Percentiles rank a stretch among this genome's conserved stretches.
Evolutionary conservation across 2,113 vertebrate species (phyloP).

Genomic region (Lipophrys pholis): DNA sequence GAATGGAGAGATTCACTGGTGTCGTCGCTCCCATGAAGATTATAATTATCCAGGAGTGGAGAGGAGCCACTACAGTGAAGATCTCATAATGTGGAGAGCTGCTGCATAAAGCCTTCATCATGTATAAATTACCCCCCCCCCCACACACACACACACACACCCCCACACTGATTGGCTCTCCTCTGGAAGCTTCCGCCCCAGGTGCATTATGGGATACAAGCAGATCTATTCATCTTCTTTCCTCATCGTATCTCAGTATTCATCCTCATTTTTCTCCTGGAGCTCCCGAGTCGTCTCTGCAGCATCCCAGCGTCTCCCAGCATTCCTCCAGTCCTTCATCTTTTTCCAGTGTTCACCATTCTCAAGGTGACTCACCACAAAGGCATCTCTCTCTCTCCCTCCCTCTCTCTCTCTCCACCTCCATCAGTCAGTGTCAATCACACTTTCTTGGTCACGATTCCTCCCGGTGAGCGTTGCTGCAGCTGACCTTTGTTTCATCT

Average conservation of each 20-base stretch:
- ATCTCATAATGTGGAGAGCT: not conserved
- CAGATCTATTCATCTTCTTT: slow-evolving; percentile 5
- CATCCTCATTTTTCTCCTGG: not conserved
- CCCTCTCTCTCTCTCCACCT: not conserved
- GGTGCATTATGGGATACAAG: slow-evolving; percentile 55
- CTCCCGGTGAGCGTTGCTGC: not conserved
- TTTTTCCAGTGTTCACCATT: slow-evolving; percentile 32
- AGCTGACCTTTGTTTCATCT: slow-evolving; percentile 45
- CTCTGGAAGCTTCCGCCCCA: slow-evolving; percentile 23
- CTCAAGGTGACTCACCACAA: slow-evolving; percentile 72
- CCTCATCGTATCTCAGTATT: not conserved
- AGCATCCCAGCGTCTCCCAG: too few relatives aligned
- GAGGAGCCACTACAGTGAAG: slow-evolving; percentile 5
- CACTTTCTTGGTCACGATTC: not conserved
- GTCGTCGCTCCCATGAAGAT: not conserved
- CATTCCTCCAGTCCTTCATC: slow-evolving; percentile 35
- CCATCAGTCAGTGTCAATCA: slow-evolving; percentile 1
- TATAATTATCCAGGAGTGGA: not conserved
- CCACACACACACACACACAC: too few relatives aligned
- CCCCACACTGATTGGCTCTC: slow-evolving; percentile 18
- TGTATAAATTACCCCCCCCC: too few relatives aligned
- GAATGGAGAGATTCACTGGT: not conserved
- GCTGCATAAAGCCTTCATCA: too few relatives aligned
- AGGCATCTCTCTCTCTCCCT: slow-evolving; percentile 4
- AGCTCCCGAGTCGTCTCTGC: too few relatives aligned